These are phyloP conservation scores for Pagetopsis macropterus DNA, from an alignment of 2,797 vertebrate species.

Conservation along the genomic window DNA sequence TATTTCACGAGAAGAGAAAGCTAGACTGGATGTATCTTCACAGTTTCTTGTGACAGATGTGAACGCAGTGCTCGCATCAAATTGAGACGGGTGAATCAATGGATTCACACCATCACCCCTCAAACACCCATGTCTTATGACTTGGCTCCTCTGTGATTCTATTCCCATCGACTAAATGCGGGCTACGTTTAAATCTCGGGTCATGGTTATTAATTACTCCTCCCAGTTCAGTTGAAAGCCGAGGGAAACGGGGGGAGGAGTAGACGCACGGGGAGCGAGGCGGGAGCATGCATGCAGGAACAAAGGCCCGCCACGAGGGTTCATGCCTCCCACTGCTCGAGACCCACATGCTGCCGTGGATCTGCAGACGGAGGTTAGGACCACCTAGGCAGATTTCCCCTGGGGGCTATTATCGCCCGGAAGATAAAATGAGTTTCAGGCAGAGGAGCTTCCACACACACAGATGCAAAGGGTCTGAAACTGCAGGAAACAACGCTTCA, in stretches of 20 bases:
- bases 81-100: constrained; percentile 69
- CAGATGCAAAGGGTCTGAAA: constrained; percentile 52
- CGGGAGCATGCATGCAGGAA: constrained; percentile 70
- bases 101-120: constrained; percentile 67
- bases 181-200: constrained; percentile 70
- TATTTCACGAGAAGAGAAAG: not conserved
- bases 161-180: constrained; percentile 72
- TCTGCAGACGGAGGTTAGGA: constrained; percentile 76
- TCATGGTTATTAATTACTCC: constrained; percentile 79
- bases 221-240: constrained; percentile 71
- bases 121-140: constrained; percentile 67
- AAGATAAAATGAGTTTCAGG: constrained; percentile 81
- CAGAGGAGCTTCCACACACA: constrained; percentile 57
- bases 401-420: constrained; percentile 70
- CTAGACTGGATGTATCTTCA: constrained; percentile 13
- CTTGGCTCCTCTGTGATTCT: constrained; percentile 68
- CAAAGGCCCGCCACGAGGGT: constrained; percentile 75
- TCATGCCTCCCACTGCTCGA: constrained; percentile 70
- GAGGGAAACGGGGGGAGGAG: constrained; percentile 47
- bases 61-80: constrained; percentile 48
- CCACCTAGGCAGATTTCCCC: constrained; percentile 81
- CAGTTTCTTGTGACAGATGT: constrained; percentile 41
- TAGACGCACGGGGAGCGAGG: constrained; percentile 48
- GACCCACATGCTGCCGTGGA: constrained; percentile 61
- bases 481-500: constrained; percentile 40